Conservation (phyloP, 2,797 vertebrate species). For the Uromys caudimaculatus region DNA sequence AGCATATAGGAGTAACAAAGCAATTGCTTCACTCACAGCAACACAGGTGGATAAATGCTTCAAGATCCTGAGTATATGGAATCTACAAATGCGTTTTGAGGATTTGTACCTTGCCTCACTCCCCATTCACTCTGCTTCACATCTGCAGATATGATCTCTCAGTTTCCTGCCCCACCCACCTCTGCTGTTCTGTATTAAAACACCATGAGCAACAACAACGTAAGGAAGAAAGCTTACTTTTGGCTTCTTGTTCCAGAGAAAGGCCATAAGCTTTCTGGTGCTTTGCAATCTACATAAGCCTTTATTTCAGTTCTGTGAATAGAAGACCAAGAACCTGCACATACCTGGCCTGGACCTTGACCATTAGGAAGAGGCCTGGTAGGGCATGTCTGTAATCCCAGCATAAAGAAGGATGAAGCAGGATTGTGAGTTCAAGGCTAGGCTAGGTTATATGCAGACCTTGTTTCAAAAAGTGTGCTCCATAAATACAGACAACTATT, state of each 20-base stretch:
- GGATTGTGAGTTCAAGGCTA: not conserved
- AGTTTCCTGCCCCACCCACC: not conserved
- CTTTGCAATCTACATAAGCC: not conserved
- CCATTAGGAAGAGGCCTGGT: not conserved
- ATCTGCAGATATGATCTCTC: not conserved
- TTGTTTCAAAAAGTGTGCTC: not conserved
- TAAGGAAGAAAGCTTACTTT: not conserved
- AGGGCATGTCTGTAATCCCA: not conserved
- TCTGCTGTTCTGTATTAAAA: not conserved
- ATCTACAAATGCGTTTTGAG: not conserved
- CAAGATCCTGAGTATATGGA: not conserved
- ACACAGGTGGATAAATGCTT: not conserved
- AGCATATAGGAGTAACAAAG: not conserved
- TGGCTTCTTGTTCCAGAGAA: not conserved
- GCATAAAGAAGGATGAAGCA: not conserved
- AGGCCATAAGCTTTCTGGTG: not conserved
- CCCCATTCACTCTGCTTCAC: not conserved
- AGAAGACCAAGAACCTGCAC: not conserved
- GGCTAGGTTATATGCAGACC: too few species aligned
- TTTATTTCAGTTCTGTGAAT: not conserved
- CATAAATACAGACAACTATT: not conserved
- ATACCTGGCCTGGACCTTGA: not conserved
- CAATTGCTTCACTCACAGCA: not conserved
- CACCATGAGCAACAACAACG: not conserved
- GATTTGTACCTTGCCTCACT: not conserved